Conservation (phyloP, 2,113 vertebrate genomes). For the Hydrochoerus hydrochaeris region DNA sequence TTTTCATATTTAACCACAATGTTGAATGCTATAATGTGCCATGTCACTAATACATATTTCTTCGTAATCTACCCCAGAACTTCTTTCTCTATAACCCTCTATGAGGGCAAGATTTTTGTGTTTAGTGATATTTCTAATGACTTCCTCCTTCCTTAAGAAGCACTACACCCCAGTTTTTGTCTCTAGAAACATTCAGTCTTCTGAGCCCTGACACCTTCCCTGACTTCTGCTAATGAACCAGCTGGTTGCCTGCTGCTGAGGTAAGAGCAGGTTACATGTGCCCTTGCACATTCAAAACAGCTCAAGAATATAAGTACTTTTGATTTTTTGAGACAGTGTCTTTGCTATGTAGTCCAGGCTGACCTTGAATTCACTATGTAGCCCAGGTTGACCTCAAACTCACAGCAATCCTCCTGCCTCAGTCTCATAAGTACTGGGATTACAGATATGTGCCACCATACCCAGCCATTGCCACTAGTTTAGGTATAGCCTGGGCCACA, state of each 20-base stretch:
- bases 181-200: slow-evolving; percentile 33
- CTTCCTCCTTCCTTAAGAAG: slow-evolving; percentile 33
- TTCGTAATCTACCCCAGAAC: slow-evolving; percentile 23
- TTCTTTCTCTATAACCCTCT: slow-evolving; percentile 48
- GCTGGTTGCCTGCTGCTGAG: slow-evolving; percentile 7
- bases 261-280: slow-evolving; percentile 33
- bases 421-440: neutral
- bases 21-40: slow-evolving; percentile 48
- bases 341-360: too few relatives aligned
- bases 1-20: slow-evolving; percentile 60
- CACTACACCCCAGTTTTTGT: neutral
- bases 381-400: neutral
- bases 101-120: slow-evolving; percentile 20
- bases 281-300: slow-evolving; percentile 44
- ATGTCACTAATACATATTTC: slow-evolving; percentile 47
- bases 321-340: neutral
- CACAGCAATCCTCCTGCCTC: neutral
- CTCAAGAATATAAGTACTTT: slow-evolving; percentile 29
- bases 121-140: slow-evolving; percentile 44
- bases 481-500: neutral
- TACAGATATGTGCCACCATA: neutral
- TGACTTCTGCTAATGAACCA: slow-evolving; percentile 51
- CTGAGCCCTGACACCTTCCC: neutral
- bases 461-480: neutral
- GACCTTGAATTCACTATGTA: neutral